phyloP scores from a whole-genome alignment of 1,140 invertebrate genomes.

The Liolophura sinensis region DNA sequence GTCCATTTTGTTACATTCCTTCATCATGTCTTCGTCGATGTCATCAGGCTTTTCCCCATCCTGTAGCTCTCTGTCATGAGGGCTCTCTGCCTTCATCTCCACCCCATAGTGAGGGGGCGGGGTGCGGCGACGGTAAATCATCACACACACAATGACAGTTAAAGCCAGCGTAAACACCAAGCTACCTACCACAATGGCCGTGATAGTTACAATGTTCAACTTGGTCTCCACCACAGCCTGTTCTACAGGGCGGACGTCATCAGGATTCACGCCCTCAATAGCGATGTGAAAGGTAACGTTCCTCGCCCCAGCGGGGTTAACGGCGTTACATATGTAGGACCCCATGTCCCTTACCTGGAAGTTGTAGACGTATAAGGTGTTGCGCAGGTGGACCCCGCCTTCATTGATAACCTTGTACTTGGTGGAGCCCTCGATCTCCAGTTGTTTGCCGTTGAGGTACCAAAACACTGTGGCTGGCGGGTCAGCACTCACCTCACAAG shows the following conservation, averaged over 20 bases:
- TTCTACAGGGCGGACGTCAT: neutral
- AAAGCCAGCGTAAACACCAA: no score
- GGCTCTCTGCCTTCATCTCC: no score
- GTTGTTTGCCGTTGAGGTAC: constrained; percentile 23
- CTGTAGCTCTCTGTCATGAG: no score
- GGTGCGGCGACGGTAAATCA: no score
- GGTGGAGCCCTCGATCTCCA: constrained; percentile 8
- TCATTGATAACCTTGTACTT: constrained; percentile 22
- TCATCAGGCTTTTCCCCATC: no score
- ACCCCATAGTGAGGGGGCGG: no score
- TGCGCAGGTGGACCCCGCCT: constrained; percentile 12
- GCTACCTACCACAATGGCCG: no score
- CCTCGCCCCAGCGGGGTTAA: constrained; percentile 35
- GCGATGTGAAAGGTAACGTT: constrained; percentile 33
- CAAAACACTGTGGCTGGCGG: constrained; percentile 28
- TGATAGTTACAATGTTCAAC: no score
- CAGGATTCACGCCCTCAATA: constrained; percentile 25
- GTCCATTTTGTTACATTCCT: no score
- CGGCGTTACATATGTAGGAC: constrained; percentile 39
- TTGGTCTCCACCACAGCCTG: no score
- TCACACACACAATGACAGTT: no score
- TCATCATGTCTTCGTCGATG: no score
- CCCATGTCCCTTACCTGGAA: constrained; percentile 34
- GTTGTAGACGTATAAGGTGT: constrained; percentile 26
- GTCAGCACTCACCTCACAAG: constrained; percentile 36